Conservation (phyloP, 2,888 invertebrate species). For the Brachynemurus nebulosus region DNA sequence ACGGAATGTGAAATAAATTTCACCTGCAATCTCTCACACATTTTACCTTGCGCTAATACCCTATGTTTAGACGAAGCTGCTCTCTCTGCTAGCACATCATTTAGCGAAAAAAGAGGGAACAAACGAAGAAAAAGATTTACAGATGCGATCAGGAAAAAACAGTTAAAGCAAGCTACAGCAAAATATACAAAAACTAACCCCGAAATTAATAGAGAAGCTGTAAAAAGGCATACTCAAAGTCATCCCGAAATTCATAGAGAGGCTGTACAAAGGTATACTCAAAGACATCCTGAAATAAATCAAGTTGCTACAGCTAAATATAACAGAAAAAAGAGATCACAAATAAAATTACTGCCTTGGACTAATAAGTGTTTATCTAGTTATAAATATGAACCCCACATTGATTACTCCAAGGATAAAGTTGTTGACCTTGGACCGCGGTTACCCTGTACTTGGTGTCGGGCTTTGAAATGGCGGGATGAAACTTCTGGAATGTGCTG, state of each 20-base stretch:
- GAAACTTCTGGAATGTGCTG: slow-evolving; percentile 18
- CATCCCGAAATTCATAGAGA: background rate
- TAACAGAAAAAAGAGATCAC: background rate
- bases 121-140: too few species aligned
- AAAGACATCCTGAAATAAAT: background rate
- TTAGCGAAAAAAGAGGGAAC: too few species aligned
- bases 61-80: too few species aligned
- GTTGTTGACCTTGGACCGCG: background rate
- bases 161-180: too few species aligned
- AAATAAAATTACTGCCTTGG: background rate
- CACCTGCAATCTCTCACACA: too few species aligned
- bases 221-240: background rate
- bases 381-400: background rate
- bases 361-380: background rate
- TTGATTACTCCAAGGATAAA: background rate
- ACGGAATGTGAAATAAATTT: too few species aligned
- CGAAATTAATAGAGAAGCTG: background rate
- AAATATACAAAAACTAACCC: background rate
- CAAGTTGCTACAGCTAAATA: background rate
- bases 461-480: slow-evolving; percentile 13
- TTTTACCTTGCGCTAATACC: too few species aligned
- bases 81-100: too few species aligned
- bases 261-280: background rate
- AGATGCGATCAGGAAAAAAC: too few species aligned
- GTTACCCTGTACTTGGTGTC: slow-evolving; percentile 7